Base-by-base conservation (phyloP, 2,113 vertebrate species). In the Megaceryle torquata region DNA sequence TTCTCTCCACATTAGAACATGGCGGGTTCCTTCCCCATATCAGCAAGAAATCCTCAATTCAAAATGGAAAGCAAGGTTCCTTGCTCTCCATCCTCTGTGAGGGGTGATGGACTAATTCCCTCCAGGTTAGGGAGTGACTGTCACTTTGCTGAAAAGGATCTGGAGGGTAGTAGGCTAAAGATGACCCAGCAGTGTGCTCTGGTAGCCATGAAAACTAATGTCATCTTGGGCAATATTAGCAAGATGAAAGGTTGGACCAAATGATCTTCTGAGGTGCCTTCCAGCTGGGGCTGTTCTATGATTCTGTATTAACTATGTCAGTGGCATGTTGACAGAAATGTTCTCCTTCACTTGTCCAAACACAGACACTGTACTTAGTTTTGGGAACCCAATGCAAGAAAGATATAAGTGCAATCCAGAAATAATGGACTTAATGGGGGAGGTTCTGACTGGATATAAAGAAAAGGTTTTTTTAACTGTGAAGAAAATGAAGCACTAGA, bases 231-330 rank as follows among this genome's bases (percentile, higher is more conserved):
- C 56, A 59, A 5, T 18, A 24, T 28, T 41, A 75, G 11, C 61
- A 70, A 70, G 26, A 43, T 0, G 6, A 54, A 79, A 67, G 8
- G 7, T 67, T 92, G 65, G 65, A 78, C 22, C 24, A 41, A 60
- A 21, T 41, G 37, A 26, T 21, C 37, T 65, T 67, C 25, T 46
- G 59, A 89, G 8, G 29, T 56, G 29, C 4, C 9, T 43, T 83
- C 28, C 21, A 56, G 1, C 20, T 0, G 0, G 10, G 21, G 29
- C 15, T 68, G 21, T 56, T 84, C 24, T n/a, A 6, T 35, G 9
- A 35, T 50, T 56, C 43, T 8, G 2, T 63, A 51, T 64, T 39
- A 64, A 59, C 11, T 25, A 19, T n/a, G 53, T 81, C 71, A 71
- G 48, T 29, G 15, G 2, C 35, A 29, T 51, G 13, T 4, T 64